Evolutionary conservation across 2,113 vertebrate species (phyloP), one percentile per base, ranked within the genome.

Genomic region (Ceratotherium simum): DNA sequence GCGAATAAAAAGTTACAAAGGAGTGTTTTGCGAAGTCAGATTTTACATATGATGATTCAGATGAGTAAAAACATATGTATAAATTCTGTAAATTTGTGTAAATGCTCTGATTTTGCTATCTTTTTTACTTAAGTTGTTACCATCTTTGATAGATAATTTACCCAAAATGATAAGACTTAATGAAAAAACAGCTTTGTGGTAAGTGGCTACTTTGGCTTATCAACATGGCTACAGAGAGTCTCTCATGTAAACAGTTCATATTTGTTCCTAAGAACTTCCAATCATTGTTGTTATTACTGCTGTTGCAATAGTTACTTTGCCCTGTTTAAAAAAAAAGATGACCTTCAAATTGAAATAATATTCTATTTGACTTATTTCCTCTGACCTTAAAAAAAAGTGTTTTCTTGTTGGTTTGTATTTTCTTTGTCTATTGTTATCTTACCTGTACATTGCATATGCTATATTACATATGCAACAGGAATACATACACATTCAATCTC

Each of bases 251-350:
- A 86, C 10, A 70, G 42, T 36, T 81, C 65, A 42, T 39, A 86
- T 54, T 91, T 96, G 8, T 93, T 21, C 5, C 56, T 96, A 80
- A 92, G 48, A 91, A 58, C 33, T 73, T 90, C 60, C 20, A 39
- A 4, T 42, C 42, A 42, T 25, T 84, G 18, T 42, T 89, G 60
- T 39, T 69, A 11, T 29, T n/a, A 56, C 21, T 67, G 7, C 39
- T 78, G 23, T 88, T 79, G 27, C 25, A 48, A 13, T 72, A 72
- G 27, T 46, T 79, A 62, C 54, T 31, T 48, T 72, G 6, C 17
- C 39, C 4, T 18, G 31, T 67, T 81, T 93, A 51, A 60, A 80
- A 84, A 25, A 75, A 84, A 29, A 84, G 18, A 76, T 65, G 64
- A 69, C 3, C 16, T 90, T 96, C 39, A 90, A 51, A 81, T 17